Conservation (phyloP, 1,140 invertebrate species). For the Brachionus rotundiformis region DNA sequence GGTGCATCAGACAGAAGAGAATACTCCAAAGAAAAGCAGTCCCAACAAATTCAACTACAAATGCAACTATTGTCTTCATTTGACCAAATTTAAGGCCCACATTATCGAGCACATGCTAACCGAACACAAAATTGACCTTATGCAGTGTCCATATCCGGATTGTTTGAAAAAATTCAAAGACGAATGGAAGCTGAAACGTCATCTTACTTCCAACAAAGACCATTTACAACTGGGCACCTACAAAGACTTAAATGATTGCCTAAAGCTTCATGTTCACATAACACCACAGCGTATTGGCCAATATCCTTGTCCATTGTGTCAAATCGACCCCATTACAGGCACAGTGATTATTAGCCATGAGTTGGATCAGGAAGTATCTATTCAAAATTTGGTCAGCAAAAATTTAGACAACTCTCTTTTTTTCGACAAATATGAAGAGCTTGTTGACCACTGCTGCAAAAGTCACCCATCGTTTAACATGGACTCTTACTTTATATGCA, state of each 20-base stretch:
- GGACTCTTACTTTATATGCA: conserved; percentile 18
- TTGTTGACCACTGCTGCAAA: background rate
- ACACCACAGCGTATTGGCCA: conserved; percentile 16
- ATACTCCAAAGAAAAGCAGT: background rate
- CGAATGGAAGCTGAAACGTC: conserved; percentile 37
- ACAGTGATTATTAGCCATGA: background rate
- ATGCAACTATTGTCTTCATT: conserved; percentile 36
- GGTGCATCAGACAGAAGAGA: background rate
- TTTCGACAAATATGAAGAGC: conserved; percentile 12
- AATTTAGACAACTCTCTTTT: conserved; percentile 30
- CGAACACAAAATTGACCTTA: conserved; percentile 20
- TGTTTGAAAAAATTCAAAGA: conserved; percentile 47
- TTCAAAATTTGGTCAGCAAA: conserved; percentile 31
- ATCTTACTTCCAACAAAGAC: conserved; percentile 18
- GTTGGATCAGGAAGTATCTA: background rate
- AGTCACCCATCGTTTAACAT: background rate
- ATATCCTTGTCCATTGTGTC: conserved; percentile 34
- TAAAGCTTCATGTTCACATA: background rate
- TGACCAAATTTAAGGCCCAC: conserved; percentile 39
- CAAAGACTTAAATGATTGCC: conserved; percentile 23
- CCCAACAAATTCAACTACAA: conserved; percentile 24
- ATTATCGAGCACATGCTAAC: conserved; percentile 30
- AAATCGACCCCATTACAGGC: background rate
- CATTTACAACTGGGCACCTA: background rate
- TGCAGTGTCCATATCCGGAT: conserved; percentile 28